phyloP scores from a whole-genome alignment of 2,113 vertebrate genomes.

The Bungarus multicinctus region DNA sequence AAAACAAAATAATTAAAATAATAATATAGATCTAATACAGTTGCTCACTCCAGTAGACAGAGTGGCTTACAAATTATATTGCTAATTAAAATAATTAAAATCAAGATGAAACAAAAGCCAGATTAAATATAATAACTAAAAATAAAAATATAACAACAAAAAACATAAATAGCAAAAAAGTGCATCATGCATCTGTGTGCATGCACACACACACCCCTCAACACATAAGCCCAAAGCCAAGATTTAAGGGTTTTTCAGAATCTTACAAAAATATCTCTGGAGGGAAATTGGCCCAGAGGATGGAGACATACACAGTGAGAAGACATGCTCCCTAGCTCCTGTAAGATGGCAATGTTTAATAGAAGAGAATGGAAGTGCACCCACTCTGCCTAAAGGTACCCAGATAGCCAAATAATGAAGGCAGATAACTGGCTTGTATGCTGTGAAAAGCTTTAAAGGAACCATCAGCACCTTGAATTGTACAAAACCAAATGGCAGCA shows the following conservation, averaged over 20 bases:
- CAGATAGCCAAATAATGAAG: not conserved
- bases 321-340: not conserved
- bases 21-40: not conserved
- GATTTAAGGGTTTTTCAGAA: not conserved
- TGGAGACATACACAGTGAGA: not conserved
- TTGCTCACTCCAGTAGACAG: not conserved
- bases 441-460: not conserved
- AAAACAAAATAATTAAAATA: not conserved
- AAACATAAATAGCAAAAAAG: not conserved
- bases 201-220: not conserved
- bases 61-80: not conserved
- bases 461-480: not conserved
- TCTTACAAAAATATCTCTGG: not conserved
- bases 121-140: not conserved
- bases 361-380: not conserved
- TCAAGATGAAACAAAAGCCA: not conserved
- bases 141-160: not conserved
- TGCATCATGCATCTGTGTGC: not conserved
- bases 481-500: not conserved
- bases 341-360: not conserved
- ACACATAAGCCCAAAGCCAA: not conserved
- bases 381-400: not conserved
- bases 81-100: not conserved
- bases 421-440: not conserved
- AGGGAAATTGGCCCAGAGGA: not conserved